These are phyloP conservation scores for Taenaris catops DNA, from an alignment of 2,888 invertebrate genomes.

Conservation along the genomic window DNA sequence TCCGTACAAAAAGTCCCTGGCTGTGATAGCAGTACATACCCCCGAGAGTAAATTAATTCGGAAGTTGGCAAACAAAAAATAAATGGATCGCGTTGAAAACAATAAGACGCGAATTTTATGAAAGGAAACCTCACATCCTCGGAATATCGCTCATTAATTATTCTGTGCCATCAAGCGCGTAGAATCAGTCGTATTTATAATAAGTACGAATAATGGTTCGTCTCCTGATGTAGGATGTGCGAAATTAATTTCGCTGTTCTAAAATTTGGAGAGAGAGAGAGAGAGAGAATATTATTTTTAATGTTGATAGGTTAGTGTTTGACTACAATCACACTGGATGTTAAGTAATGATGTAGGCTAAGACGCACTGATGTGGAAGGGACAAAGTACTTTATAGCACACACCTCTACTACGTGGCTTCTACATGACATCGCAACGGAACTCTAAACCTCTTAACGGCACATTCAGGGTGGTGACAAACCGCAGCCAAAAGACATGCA, in stretches of 20 bases:
- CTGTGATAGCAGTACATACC: constrained; percentile 51
- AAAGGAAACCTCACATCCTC: constrained; percentile 52
- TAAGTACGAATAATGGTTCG: constrained; percentile 24
- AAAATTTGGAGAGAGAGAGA: too few relatives aligned
- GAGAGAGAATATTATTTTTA: too few relatives aligned
- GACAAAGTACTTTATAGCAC: too few relatives aligned
- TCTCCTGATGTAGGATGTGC: constrained; percentile 13
- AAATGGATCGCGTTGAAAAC: constrained; percentile 41
- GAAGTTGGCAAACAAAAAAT: constrained; percentile 55
- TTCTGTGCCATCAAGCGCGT: constrained; percentile 51
- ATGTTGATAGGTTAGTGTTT: too few relatives aligned
- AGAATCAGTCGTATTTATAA: constrained; percentile 35
- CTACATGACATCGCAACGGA: too few relatives aligned
- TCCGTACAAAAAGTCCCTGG: constrained; percentile 37
- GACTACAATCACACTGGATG: too few relatives aligned
- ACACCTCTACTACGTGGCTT: too few relatives aligned
- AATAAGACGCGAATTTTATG: constrained; percentile 48
- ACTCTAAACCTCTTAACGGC: too few relatives aligned
- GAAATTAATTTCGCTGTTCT: constrained; percentile 10
- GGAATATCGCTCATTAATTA: constrained; percentile 57
- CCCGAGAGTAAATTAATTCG: constrained; percentile 61
- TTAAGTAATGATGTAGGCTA: too few relatives aligned
- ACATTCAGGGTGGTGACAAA: too few relatives aligned
- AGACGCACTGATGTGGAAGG: too few relatives aligned
- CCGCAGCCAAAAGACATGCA: too few relatives aligned